These are phyloP conservation scores for Ectropis grisescens DNA, from an alignment of 1,140 invertebrate species.

Conservation along the genomic window DNA sequence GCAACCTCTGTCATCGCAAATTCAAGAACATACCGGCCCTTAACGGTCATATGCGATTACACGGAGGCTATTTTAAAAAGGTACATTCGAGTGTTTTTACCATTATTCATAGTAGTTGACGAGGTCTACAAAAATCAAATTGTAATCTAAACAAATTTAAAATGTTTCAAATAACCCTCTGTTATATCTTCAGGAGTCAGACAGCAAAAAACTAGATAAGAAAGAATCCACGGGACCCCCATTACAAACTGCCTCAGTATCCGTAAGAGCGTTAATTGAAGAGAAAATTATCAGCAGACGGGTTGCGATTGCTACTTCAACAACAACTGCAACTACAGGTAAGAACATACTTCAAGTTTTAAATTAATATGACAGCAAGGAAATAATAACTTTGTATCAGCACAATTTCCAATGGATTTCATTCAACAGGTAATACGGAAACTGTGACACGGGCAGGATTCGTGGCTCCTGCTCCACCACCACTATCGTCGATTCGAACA, in stretches of 20 bases:
- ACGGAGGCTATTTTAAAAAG: slow-evolving; percentile 97
- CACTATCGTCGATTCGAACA: slow-evolving; percentile 70
- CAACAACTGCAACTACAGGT: slow-evolving; percentile 21
- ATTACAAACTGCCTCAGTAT: slow-evolving; percentile 88
- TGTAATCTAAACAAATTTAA: slow-evolving; percentile 5
- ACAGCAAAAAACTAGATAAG: slow-evolving; percentile 88
- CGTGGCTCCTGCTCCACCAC: slow-evolving; percentile 62
- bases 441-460: slow-evolving; percentile 54
- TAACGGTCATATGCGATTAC: slow-evolving; percentile 96
- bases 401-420: too few species aligned
- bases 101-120: too few species aligned
- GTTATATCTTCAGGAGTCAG: slow-evolving; percentile 78
- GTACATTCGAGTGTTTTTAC: too few species aligned
- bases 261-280: slow-evolving; percentile 88
- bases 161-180: slow-evolving; percentile 6
- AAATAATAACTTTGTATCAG: too few species aligned
- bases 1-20: slow-evolving; percentile 92
- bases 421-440: slow-evolving; percentile 19
- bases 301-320: slow-evolving; percentile 42
- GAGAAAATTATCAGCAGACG: slow-evolving; percentile 92
- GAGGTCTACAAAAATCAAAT: background rate
- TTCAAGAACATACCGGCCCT: slow-evolving; percentile 97
- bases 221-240: slow-evolving; percentile 85
- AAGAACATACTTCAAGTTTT: too few species aligned
- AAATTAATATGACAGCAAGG: too few species aligned